Evolutionary conservation across 2,113 vertebrate genomes (phyloP).

Genomic region (Oxygymnocypris stewartii): DNA sequence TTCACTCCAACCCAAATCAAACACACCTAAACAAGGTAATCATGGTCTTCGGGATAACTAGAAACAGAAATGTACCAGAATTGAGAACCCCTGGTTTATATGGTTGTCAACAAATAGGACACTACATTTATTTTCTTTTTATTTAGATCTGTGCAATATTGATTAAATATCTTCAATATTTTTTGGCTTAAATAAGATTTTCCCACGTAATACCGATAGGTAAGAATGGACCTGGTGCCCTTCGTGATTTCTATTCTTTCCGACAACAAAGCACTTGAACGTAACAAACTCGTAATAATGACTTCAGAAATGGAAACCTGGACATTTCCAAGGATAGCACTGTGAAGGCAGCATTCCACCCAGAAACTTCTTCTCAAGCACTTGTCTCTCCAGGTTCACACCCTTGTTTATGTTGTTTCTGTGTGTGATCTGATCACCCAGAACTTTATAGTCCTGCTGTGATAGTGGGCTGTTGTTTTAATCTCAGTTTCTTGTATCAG

Average conservation of each 20-base stretch:
- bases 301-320: neutral
- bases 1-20: neutral
- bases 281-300: neutral
- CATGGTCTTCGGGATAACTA: neutral
- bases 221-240: neutral
- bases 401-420: slow-evolving; percentile 16
- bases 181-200: neutral
- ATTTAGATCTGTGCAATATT: neutral
- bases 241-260: neutral
- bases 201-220: neutral
- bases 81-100: neutral
- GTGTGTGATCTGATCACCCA: neutral
- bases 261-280: neutral
- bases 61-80: neutral
- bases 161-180: neutral
- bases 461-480: slow-evolving; percentile 4
- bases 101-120: neutral
- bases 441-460: neutral
- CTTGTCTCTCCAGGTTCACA: neutral
- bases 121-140: neutral
- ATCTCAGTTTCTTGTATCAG: slow-evolving; percentile 21
- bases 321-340: neutral
- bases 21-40: neutral
- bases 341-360: neutral
- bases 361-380: neutral